Conservation (phyloP, 1,140 invertebrate species). For the Hormaphis cornu region DNA sequence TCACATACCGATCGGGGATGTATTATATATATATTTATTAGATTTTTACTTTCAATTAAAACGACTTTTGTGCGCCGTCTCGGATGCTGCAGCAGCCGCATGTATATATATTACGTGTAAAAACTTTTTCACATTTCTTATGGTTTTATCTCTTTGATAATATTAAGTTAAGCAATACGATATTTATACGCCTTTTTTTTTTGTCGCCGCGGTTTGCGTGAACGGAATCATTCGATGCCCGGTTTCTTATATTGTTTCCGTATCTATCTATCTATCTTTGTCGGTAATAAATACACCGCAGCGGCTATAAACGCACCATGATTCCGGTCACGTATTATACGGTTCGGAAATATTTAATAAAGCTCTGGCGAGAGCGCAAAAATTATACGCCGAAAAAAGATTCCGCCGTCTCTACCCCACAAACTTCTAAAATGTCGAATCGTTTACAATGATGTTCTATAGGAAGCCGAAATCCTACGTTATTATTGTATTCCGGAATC, state of each 20-base stretch:
- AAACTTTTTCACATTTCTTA: too few species aligned
- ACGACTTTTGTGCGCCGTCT: slow-evolving; percentile 12
- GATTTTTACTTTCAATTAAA: slow-evolving; percentile 20
- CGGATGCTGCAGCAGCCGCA: too few species aligned
- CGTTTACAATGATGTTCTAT: too few species aligned
- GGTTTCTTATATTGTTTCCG: neutral
- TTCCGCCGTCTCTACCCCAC: neutral
- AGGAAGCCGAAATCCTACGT: too few species aligned
- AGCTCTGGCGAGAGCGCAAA: slow-evolving; percentile 7
- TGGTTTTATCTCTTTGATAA: too few species aligned
- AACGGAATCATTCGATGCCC: slow-evolving; percentile 11
- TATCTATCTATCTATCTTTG: neutral
- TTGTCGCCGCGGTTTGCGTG: neutral
- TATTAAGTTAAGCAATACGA: neutral
- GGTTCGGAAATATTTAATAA: slow-evolving; percentile 25
- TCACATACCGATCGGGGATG: slow-evolving; percentile 2
- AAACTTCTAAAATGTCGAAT: too few species aligned
- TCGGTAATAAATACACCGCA: neutral
- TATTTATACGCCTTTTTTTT: too few species aligned
- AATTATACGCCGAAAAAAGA: slow-evolving; percentile 12
- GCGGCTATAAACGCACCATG: neutral
- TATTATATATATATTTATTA: neutral
- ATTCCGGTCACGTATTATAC: slow-evolving; percentile 5
- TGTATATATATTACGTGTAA: too few species aligned
- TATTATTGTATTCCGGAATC: too few species aligned